Percentiles rank a stretch among this genome's conserved stretches.
Conservation (phyloP, 2,888 invertebrate genomes). For the Listrodromus nycthemerus region DNA sequence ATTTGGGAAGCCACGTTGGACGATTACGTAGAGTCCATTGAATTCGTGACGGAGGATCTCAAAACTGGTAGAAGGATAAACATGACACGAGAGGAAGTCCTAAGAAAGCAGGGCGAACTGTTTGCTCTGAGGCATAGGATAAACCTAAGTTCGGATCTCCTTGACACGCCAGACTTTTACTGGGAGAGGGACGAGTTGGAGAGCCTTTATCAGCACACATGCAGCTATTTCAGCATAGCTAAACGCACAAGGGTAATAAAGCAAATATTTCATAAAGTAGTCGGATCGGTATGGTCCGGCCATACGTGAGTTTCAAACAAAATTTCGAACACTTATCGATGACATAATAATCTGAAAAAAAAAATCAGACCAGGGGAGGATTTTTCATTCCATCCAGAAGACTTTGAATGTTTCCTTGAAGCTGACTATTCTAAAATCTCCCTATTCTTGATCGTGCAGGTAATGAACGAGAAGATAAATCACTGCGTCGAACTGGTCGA, state of each 20-base stretch:
- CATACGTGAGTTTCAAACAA: no score
- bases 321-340: no score
- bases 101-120: slow-evolving; percentile 93
- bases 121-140: slow-evolving; percentile 95
- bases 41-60: slow-evolving; percentile 92
- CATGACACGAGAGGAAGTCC: slow-evolving; percentile 89
- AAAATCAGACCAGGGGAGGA: no score
- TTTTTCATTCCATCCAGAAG: no score
- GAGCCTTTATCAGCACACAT: slow-evolving; percentile 92
- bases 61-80: slow-evolving; percentile 90
- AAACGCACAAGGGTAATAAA: slow-evolving; percentile 91
- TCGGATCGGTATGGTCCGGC: no score
- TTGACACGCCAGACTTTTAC: slow-evolving; percentile 98
- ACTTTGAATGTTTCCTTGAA: no score
- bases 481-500: slow-evolving; percentile 97
- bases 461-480: slow-evolving; percentile 97
- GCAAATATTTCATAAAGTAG: neutral
- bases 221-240: slow-evolving; percentile 93
- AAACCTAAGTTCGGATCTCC: slow-evolving; percentile 96
- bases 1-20: slow-evolving; percentile 97
- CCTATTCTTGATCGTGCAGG: slow-evolving; percentile 85
- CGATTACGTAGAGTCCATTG: slow-evolving; percentile 93
- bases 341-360: no score
- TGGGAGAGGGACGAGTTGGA: slow-evolving; percentile 98
- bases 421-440: no score